Percentiles rank a stretch among this genome's conserved stretches.
Evolutionary conservation across 2,113 vertebrate genomes (phyloP).

Genomic region (Elephantulus edwardii): DNA sequence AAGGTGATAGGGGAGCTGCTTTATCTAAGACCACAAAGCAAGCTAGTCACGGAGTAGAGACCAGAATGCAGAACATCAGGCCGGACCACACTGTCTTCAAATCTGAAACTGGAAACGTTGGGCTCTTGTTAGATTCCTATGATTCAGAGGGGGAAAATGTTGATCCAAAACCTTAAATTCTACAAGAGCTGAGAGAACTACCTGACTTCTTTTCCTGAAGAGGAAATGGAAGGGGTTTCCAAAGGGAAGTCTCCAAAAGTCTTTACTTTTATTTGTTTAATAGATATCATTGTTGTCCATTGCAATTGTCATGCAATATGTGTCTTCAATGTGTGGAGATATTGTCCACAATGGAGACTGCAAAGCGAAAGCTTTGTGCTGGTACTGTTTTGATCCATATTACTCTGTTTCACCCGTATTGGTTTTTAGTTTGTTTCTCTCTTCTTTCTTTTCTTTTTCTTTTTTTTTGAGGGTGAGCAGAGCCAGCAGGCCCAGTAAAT

Average conservation of each 20-base stretch:
- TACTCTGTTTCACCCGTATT: not conserved
- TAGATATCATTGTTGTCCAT: not conserved
- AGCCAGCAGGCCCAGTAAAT: too few relatives aligned
- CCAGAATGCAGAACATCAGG: not conserved
- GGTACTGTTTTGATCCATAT: not conserved
- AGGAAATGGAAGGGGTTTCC: not conserved
- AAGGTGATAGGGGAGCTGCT: not conserved
- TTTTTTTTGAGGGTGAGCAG: too few relatives aligned
- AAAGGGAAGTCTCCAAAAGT: not conserved
- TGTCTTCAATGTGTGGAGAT: not conserved
- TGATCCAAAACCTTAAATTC: not conserved
- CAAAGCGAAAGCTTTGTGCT: not conserved
- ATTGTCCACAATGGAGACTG: not conserved
- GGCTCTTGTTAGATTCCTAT: not conserved
- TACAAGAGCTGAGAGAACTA: conserved; percentile 18
- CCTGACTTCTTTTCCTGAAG: not conserved
- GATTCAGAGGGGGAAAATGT: not conserved
- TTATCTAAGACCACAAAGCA: not conserved
- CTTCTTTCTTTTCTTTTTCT: not conserved
- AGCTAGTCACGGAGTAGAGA: not conserved
- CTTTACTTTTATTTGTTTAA: not conserved
- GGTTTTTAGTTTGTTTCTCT: not conserved
- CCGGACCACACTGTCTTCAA: accelerated
- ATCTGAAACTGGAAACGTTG: not conserved
- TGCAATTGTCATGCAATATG: not conserved